Evolutionary conservation across 1,140 invertebrate genomes (phyloP).

Genomic region (Aricia agestis): DNA sequence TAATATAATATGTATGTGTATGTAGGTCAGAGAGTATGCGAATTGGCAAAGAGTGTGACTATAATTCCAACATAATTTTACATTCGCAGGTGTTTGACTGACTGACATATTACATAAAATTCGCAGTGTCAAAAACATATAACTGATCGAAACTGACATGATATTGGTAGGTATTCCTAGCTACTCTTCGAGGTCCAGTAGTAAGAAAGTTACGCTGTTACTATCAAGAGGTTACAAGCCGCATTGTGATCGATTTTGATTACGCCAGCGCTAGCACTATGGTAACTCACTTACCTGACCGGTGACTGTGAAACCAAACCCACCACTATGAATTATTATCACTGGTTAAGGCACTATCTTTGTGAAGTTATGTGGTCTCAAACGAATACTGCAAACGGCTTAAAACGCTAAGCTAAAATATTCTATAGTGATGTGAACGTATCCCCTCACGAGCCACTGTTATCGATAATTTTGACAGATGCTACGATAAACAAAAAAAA

Average conservation of each 20-base stretch:
- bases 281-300: constrained; percentile 22
- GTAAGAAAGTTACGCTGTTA: neutral
- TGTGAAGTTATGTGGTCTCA: constrained; percentile 25
- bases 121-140: neutral
- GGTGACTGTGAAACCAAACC: neutral
- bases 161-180: neutral
- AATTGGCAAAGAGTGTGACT: neutral
- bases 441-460: neutral
- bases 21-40: neutral
- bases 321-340: constrained; percentile 25
- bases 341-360: constrained; percentile 30
- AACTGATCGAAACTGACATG: neutral
- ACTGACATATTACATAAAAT: neutral
- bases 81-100: neutral
- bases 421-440: constrained; percentile 11
- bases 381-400: constrained; percentile 27
- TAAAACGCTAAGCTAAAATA: constrained; percentile 20
- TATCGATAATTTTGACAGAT: constrained; percentile 5
- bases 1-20: neutral
- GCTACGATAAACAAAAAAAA: neutral
- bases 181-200: neutral
- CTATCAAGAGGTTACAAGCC: constrained; percentile 26
- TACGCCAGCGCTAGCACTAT: constrained; percentile 23
- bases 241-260: constrained; percentile 31
- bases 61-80: neutral